Base-by-base conservation (phyloP, 2,888 invertebrate genomes). In the Molanna angustata region DNA sequence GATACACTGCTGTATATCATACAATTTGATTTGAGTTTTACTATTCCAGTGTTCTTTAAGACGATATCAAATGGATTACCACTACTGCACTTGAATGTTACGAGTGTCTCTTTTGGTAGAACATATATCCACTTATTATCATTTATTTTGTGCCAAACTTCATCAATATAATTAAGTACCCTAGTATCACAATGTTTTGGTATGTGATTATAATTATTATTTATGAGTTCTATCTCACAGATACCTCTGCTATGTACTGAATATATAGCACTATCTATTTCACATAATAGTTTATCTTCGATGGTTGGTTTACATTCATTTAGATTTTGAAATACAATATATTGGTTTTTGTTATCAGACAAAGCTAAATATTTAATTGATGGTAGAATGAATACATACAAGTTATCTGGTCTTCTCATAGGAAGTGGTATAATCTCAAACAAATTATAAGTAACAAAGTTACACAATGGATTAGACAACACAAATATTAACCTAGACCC, bases 61-160 rank as follows among this genome's bases (percentile, higher is more conserved):
- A 20, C 4, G 11, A 35, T n/a, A 9, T 46, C 46, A 11, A n/a
- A 18, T n/a, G 21, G 35, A 11, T 35, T 11, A 7, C 13, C 20
- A 7, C 21, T 35, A 20, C 21, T 35, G 37, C 46, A 46, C 37
- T 46, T 46, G 2, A 46, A 9, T 19, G 46, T 35, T 13, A 35
- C 13, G 7, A 32, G 9, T 4, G 46, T 46, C 18, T 14, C 9
- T 32, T 46, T 46, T n/a, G 35, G 35, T 1, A 46, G 21, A 1
- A 46, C 21, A 20, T 11, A 20, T 7, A 46, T 37, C 46, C 46
- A 46, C 13, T 22, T 2, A n/a, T 46, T 46, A 21, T 46, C 19
- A 37, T 7, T 35, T 35, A 46, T 20, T 20, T 37, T 46, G 37
- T 22, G 37, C 46, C 46, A 46, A 9, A 46, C 13, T 46, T 46